phyloP scores from a whole-genome alignment of 2,113 vertebrate genomes.

The Hyla sarda region DNA sequence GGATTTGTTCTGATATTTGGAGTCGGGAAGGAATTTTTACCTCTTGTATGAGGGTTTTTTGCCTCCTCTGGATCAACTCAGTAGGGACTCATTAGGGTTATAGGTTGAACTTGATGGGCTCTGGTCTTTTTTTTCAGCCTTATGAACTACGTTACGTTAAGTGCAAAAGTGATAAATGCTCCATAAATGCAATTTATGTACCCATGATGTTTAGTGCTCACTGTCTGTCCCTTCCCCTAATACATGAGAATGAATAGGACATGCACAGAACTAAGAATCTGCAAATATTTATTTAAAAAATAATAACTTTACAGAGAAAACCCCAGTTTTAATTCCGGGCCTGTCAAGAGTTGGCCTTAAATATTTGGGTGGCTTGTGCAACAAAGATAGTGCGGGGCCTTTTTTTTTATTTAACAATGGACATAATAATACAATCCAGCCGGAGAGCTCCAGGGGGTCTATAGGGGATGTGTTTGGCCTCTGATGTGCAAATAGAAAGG shows the following conservation, averaged over 20 bases:
- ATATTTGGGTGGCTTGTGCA: neutral
- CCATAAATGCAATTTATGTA: neutral
- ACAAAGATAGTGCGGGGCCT: neutral
- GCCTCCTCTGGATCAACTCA: no score
- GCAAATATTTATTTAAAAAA: conserved; percentile 42
- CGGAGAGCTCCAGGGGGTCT: neutral
- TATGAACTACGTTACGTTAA: no score
- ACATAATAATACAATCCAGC: neutral
- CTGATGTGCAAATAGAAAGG: conserved; percentile 34
- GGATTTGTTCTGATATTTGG: no score
- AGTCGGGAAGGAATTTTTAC: no score
- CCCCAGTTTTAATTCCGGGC: neutral
- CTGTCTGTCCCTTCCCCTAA: no score
- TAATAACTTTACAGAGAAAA: conserved; percentile 21
- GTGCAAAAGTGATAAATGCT: neutral
- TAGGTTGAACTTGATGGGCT: no score
- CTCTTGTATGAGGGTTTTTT: no score
- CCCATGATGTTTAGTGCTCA: no score
- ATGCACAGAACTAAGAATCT: neutral
- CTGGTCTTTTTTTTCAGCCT: no score
- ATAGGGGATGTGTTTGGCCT: neutral
- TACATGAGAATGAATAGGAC: neutral
- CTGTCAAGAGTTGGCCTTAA: neutral
- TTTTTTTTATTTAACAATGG: no score
- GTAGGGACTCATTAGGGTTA: no score